These are phyloP conservation scores for Scortum barcoo DNA, from an alignment of 2,113 vertebrate species.

Conservation along the genomic window DNA sequence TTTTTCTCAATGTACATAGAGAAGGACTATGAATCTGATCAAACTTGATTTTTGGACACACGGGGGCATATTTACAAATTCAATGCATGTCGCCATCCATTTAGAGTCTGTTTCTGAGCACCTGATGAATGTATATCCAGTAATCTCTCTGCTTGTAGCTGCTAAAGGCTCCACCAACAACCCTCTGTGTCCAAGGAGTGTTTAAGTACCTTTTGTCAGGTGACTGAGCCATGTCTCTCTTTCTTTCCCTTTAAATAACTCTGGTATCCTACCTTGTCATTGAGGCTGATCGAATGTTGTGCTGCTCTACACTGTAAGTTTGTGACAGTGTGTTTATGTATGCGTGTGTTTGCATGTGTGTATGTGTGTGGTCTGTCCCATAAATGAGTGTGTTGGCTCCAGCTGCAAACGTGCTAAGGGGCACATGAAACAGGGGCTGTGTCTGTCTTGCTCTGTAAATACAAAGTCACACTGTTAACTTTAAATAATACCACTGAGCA, in stretches of 20 bases:
- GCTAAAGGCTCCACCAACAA: neutral
- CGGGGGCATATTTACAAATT: neutral
- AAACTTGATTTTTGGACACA: neutral
- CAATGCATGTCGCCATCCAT: neutral
- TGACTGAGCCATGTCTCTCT: neutral
- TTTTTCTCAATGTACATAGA: neutral
- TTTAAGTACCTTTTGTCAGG: neutral
- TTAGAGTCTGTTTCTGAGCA: neutral
- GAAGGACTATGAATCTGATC: no score
- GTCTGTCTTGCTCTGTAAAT: constrained; percentile 8
- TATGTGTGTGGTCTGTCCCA: constrained; percentile 47
- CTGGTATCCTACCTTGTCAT: neutral
- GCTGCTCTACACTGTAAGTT: neutral
- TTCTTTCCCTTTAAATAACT: neutral
- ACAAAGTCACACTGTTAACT: constrained; percentile 2
- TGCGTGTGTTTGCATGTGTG: constrained; percentile 1
- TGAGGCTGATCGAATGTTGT: neutral
- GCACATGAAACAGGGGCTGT: neutral
- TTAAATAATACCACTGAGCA: constrained; percentile 7
- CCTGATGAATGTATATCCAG: neutral
- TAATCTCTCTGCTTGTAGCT: no score
- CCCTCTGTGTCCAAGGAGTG: no score
- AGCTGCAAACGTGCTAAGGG: constrained; percentile 24
- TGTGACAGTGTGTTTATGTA: constrained; percentile 1
- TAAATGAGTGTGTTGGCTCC: constrained; percentile 67